phyloP scores from a whole-genome alignment of 1,140 invertebrate species.

The Diabrotica undecimpunctata region DNA sequence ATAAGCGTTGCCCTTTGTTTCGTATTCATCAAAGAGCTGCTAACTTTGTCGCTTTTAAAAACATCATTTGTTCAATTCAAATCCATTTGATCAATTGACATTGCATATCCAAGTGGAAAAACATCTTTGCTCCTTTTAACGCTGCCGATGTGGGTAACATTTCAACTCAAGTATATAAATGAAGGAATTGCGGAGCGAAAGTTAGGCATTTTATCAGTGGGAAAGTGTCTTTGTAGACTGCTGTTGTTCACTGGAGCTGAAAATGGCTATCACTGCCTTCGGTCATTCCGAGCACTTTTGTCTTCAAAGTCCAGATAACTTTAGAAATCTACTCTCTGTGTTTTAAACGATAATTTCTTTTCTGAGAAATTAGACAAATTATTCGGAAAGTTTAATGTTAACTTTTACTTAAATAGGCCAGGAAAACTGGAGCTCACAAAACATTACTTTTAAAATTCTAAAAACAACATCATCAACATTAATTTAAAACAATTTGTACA shows the following conservation, averaged over 20 bases:
- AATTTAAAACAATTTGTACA: too few relatives aligned
- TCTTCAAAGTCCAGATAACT: slow-evolving; percentile 23
- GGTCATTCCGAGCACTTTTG: slow-evolving; percentile 26
- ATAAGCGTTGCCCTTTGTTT: too few relatives aligned
- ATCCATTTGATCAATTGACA: neutral
- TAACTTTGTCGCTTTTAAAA: too few relatives aligned
- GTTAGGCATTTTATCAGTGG: slow-evolving; percentile 22
- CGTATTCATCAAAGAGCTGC: too few relatives aligned
- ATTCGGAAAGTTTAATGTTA: neutral
- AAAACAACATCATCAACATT: too few relatives aligned
- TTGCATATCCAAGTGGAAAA: slow-evolving; percentile 1
- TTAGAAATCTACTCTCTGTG: slow-evolving; percentile 18
- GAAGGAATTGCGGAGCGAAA: slow-evolving; percentile 5
- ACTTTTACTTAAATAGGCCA: neutral
- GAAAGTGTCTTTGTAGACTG: slow-evolving; percentile 27
- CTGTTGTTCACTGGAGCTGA: slow-evolving; percentile 29
- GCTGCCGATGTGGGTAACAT: neutral
- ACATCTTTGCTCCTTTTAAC: neutral
- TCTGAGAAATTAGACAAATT: slow-evolving; percentile 25
- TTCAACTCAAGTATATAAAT: slow-evolving; percentile 3
- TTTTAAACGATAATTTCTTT: slow-evolving; percentile 19
- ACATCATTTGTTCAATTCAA: too few relatives aligned
- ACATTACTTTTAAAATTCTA: too few relatives aligned
- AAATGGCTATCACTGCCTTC: slow-evolving; percentile 30
- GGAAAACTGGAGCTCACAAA: too few relatives aligned